Base-by-base conservation (phyloP, 2,113 vertebrate genomes). In the Saguinus midas region DNA sequence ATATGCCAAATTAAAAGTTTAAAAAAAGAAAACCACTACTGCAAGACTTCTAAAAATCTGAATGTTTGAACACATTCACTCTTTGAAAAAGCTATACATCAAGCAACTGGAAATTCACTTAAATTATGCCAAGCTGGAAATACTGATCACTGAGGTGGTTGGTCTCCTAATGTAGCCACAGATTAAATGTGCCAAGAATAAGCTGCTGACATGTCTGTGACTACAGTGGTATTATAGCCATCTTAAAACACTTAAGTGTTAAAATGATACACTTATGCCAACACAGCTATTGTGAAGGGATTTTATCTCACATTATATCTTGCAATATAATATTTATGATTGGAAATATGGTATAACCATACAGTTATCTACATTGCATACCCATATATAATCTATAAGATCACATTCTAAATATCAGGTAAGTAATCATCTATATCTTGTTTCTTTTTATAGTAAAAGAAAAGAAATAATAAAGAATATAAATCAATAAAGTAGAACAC, bases 1-100 rank as follows among this genome's bases (percentile, higher is more conserved):
- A 95, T 73, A 86, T 61, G 70, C n/a, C 81, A 93, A 92, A 61
- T 89, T 76, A 58, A 87, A 76, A 66, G 17, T 64, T 57, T 68
- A 57, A 61, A 68, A 86, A 87, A 82, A 81, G 27, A 83, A 95
- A 94, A 76, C 40, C 4, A 79, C 66, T 87, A 78, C 78, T 43
- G 6, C 3, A 78, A 79, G 35, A 89, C 45, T 79, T 32, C 78
- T 32, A 88, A 88, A 79, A 95, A 72, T 50, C 29, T 40, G 3
- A 68, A 37, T 40, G 70, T 45, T 89, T 94, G 45, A 88, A 92
- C 8, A 72, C 7, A 32, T 9, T 66, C 29, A 40, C 2, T 95
- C 61, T 91, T 94, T 91, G 35, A 88, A 84, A 94, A 95, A 55
- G 37, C 23, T 48, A n/a, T 23, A 5, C 61, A 50, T 43, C 21